phyloP scores from a whole-genome alignment of 2,797 vertebrate species.

The Tragelaphus oryx region DNA sequence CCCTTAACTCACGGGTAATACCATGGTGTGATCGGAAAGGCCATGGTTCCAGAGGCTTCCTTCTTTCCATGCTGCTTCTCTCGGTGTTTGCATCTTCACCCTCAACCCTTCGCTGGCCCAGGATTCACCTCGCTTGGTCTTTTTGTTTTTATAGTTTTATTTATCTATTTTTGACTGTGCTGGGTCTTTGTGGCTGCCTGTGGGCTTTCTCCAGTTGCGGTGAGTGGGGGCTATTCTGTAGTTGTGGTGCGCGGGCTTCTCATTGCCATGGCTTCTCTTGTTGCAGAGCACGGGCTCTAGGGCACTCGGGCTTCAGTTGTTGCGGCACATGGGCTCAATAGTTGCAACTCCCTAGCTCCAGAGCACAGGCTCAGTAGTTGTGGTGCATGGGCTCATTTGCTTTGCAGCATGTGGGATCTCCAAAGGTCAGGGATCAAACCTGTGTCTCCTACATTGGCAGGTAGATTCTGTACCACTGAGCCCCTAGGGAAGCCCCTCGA shows the following conservation, averaged over 20 bases:
- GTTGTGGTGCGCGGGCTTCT: accelerated
- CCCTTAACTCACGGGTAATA: not conserved
- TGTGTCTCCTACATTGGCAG: not conserved
- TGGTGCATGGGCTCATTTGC: too few relatives aligned
- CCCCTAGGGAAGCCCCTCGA: not conserved
- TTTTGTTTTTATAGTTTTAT: not conserved
- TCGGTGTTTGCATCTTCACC: accelerated
- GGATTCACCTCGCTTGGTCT: not conserved
- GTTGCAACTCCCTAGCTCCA: not conserved
- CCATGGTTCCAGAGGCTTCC: not conserved
- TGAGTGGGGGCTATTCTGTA: not conserved
- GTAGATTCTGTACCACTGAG: not conserved
- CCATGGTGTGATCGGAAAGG: not conserved
- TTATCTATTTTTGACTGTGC: not conserved
- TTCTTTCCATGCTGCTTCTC: not conserved
- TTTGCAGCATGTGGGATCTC: not conserved
- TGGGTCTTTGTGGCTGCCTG: not conserved
- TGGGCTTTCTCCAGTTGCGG: not conserved
- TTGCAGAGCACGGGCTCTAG: not conserved
- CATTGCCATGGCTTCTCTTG: not conserved
- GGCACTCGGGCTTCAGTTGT: not conserved
- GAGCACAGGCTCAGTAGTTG: too few relatives aligned
- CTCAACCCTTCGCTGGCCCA: accelerated
- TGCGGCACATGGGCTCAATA: not conserved
- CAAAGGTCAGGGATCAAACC: not conserved